Percentiles rank a stretch among this genome's conserved stretches.
phyloP scores from a whole-genome alignment of 2,113 vertebrate genomes.

The Nothocercus julius region DNA sequence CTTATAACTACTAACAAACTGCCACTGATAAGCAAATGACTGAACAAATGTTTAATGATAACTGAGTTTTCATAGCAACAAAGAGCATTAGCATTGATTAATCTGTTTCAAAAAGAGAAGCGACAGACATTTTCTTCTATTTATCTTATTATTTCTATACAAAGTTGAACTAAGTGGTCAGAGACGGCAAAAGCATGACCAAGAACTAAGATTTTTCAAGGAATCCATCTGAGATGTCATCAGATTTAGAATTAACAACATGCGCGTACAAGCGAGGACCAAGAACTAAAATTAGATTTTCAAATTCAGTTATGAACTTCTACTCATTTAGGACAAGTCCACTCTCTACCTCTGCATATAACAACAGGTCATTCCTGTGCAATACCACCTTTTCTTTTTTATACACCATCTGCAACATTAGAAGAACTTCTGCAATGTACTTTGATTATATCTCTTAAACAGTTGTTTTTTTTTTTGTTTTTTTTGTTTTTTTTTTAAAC shows the following conservation, averaged over 20 bases:
- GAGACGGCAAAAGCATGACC: neutral
- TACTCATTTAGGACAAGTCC: neutral
- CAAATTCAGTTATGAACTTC: neutral
- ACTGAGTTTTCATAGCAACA: constrained; percentile 68
- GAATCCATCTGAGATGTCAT: neutral
- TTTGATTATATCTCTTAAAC: neutral
- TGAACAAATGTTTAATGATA: constrained; percentile 76
- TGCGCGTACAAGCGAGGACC: neutral
- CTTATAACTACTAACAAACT: constrained; percentile 83
- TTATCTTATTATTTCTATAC: constrained; percentile 17
- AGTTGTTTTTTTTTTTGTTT: no score
- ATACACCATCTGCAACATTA: neutral
- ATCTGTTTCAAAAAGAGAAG: constrained; percentile 36
- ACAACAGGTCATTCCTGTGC: neutral
- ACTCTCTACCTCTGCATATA: neutral
- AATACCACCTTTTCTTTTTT: neutral
- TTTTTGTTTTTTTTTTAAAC: no score
- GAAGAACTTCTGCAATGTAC: neutral
- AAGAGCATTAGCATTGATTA: constrained; percentile 62
- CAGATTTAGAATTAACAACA: neutral
- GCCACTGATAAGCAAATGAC: constrained; percentile 79
- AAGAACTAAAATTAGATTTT: neutral
- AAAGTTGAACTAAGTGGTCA: constrained; percentile 9
- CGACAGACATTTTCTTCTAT: constrained; percentile 5
- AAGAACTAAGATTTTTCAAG: neutral